These are phyloP conservation scores for Hermetia illucens DNA, from an alignment of 1,140 invertebrate genomes.

Conservation along the genomic window DNA sequence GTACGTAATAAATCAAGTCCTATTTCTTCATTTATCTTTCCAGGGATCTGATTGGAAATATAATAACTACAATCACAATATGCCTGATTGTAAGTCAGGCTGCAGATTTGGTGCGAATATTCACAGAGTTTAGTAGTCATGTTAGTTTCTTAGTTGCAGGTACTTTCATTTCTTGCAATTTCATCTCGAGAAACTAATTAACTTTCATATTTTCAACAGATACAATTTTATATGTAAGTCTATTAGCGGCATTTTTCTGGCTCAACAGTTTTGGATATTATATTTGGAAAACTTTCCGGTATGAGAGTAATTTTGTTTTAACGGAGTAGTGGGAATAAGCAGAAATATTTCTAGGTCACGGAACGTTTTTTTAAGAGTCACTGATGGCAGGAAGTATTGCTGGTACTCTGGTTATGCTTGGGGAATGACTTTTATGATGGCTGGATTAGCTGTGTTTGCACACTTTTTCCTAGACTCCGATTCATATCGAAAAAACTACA, in stretches of 20 bases:
- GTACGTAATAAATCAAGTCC: not conserved
- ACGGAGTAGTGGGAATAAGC: too few relatives aligned
- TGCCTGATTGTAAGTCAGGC: slow-evolving; percentile 60
- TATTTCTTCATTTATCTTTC: slow-evolving; percentile 8
- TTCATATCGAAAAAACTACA: slow-evolving; percentile 34
- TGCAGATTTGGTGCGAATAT: slow-evolving; percentile 61
- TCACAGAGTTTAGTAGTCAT: slow-evolving; percentile 63
- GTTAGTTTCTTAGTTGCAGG: slow-evolving; percentile 62
- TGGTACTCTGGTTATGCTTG: slow-evolving; percentile 71
- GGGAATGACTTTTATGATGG: slow-evolving; percentile 52
- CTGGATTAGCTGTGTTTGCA: slow-evolving; percentile 56
- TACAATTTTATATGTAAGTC: slow-evolving; percentile 53
- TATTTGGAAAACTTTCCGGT: slow-evolving; percentile 72
- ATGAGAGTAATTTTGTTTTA: slow-evolving; percentile 16
- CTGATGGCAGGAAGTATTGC: slow-evolving; percentile 69
- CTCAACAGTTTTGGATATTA: slow-evolving; percentile 70
- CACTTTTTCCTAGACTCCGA: slow-evolving; percentile 64
- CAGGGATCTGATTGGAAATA: slow-evolving; percentile 66
- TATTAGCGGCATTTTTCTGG: slow-evolving; percentile 70
- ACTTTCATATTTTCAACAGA: slow-evolving; percentile 42
- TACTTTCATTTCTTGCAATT: slow-evolving; percentile 21
- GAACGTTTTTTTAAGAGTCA: slow-evolving; percentile 68
- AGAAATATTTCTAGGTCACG: slow-evolving; percentile 36
- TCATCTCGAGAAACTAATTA: slow-evolving; percentile 2
- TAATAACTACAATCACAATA: slow-evolving; percentile 61